Evolutionary conservation across 2,888 invertebrate genomes (phyloP).

Genomic region (Agonopterix arenella): DNA sequence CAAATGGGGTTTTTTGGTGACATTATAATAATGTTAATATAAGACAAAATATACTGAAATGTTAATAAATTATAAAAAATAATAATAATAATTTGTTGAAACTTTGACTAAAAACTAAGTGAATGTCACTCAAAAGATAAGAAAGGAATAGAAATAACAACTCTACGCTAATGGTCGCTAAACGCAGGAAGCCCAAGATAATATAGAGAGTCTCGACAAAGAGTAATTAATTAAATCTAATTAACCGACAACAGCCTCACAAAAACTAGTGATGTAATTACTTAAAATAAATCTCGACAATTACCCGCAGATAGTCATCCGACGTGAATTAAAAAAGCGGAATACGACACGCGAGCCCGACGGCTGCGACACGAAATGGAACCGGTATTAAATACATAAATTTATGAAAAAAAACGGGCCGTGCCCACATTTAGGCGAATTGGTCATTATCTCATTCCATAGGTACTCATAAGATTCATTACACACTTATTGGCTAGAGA

Average conservation of each 20-base stretch:
- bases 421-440: constrained; percentile 59
- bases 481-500: constrained; percentile 68
- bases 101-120: too few relatives aligned
- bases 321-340: constrained; percentile 1
- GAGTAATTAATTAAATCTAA: too few relatives aligned
- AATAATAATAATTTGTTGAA: too few relatives aligned
- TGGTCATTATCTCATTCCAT: constrained; percentile 60
- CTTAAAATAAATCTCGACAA: constrained; percentile 20
- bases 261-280: constrained; percentile 19
- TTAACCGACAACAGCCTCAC: neutral
- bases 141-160: too few relatives aligned
- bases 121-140: too few relatives aligned
- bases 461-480: constrained; percentile 70
- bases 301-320: constrained; percentile 6
- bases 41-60: too few relatives aligned
- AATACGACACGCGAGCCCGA: neutral
- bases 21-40: too few relatives aligned
- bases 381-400: constrained; percentile 65
- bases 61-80: too few relatives aligned
- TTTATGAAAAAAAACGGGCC: constrained; percentile 50
- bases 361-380: constrained; percentile 42
- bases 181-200: too few relatives aligned
- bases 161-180: too few relatives aligned
- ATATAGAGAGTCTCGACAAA: too few relatives aligned
- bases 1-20: too few relatives aligned